These are phyloP conservation scores for Bombus balteatus DNA, from an alignment of 1,140 invertebrate species.

Conservation along the genomic window DNA sequence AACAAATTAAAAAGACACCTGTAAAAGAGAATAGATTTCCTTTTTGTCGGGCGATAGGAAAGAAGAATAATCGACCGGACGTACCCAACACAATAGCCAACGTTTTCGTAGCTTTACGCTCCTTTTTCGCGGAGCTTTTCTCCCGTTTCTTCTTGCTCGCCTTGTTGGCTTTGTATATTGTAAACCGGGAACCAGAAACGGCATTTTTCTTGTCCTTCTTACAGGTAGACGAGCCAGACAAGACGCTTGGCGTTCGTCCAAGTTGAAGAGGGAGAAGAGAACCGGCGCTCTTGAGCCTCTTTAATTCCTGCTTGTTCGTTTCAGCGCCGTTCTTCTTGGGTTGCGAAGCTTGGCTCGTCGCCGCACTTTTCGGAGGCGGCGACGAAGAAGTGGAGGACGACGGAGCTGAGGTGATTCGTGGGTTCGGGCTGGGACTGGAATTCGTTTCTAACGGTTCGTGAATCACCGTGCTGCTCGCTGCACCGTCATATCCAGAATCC, in stretches of 20 bases:
- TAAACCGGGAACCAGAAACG: constrained; percentile 89
- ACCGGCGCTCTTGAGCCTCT: constrained; percentile 77
- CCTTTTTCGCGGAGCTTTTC: constrained; percentile 96
- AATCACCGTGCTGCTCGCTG: constrained; percentile 72
- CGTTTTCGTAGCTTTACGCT: constrained; percentile 99
- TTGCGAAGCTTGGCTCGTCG: constrained; percentile 54
- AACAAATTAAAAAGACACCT: constrained; percentile 98
- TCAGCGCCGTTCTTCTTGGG: constrained; percentile 76
- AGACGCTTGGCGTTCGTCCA: constrained; percentile 73
- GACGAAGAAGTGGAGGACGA: constrained; percentile 79
- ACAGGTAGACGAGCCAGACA: constrained; percentile 69
- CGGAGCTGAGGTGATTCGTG: constrained; percentile 76
- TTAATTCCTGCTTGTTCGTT: constrained; percentile 76
- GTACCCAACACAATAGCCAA: constrained; percentile 98
- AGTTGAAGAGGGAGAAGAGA: constrained; percentile 78
- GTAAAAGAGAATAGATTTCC: constrained; percentile 64
- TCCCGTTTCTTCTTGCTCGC: constrained; percentile 97
- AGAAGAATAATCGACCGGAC: not conserved
- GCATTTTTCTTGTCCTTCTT: constrained; percentile 89
- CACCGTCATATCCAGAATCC: constrained; percentile 72
- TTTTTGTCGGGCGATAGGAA: not conserved
- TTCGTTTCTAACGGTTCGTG: constrained; percentile 77
- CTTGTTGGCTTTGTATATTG: constrained; percentile 96
- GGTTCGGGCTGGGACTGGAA: constrained; percentile 78
- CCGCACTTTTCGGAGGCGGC: constrained; percentile 60